These are phyloP conservation scores for Asobara japonica DNA, from an alignment of 1,140 invertebrate species.

Conservation along the genomic window DNA sequence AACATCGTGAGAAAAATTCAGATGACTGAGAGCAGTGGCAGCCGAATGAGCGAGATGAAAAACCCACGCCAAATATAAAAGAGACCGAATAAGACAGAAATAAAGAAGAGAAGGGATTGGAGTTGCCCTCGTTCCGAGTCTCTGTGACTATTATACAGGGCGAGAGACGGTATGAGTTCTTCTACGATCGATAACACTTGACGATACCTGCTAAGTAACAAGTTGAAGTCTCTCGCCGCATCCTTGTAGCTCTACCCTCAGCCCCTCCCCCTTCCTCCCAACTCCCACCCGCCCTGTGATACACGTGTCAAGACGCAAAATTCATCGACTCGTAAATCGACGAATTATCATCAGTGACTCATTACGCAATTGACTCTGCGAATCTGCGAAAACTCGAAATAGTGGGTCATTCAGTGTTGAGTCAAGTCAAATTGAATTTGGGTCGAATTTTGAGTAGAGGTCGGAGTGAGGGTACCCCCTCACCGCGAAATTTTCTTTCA, in stretches of 20 bases:
- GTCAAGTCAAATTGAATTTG: too few relatives aligned
- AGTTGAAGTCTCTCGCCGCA: neutral
- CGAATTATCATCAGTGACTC: too few relatives aligned
- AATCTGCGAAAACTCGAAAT: too few relatives aligned
- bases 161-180: neutral
- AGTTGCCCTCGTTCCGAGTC: slow-evolving; percentile 19
- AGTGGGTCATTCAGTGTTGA: too few relatives aligned
- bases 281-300: neutral
- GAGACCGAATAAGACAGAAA: neutral
- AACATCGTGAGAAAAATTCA: neutral
- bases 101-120: neutral
- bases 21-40: neutral
- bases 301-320: neutral
- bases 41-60: neutral
- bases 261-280: too few relatives aligned
- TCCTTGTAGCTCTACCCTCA: too few relatives aligned
- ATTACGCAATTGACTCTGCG: too few relatives aligned
- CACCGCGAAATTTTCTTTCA: too few relatives aligned
- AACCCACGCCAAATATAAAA: neutral
- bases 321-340: too few relatives aligned
- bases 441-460: too few relatives aligned
- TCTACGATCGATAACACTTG: slow-evolving; percentile 23
- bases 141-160: neutral
- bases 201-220: slow-evolving; percentile 2
- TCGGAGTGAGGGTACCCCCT: too few relatives aligned